These are phyloP conservation scores for Cosmorhoe ocellata DNA, from an alignment of 2,888 invertebrate genomes.

Conservation along the genomic window DNA sequence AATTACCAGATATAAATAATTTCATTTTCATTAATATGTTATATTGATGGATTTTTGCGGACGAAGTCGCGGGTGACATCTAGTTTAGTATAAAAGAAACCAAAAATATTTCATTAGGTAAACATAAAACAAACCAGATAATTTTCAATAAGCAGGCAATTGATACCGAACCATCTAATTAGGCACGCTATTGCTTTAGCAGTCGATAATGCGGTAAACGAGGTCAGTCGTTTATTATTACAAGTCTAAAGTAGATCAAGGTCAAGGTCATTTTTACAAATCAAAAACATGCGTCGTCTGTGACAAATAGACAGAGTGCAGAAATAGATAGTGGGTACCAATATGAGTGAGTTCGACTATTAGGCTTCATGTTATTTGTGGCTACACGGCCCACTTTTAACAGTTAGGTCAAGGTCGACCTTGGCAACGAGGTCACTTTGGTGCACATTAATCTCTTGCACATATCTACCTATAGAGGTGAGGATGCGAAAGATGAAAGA, in stretches of 20 bases:
- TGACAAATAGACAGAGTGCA: conserved; percentile 68
- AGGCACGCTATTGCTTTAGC: conserved; percentile 56
- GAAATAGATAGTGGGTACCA: conserved; percentile 56
- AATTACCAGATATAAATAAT: no score
- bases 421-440: conserved; percentile 55
- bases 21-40: no score
- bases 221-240: conserved; percentile 79
- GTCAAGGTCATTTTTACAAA: conserved; percentile 82
- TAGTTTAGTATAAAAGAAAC: no score
- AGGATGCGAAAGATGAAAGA: background rate
- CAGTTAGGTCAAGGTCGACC: conserved; percentile 77
- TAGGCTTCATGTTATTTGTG: conserved; percentile 71
- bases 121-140: conserved; percentile 1
- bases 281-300: conserved; percentile 69
- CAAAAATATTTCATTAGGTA: background rate
- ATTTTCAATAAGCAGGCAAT: conserved; percentile 13
- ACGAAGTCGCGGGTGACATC: no score
- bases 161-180: conserved; percentile 67
- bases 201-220: conserved; percentile 77
- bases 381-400: conserved; percentile 60
- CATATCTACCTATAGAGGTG: conserved; percentile 15
- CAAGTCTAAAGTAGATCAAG: conserved; percentile 78
- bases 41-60: no score
- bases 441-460: conserved; percentile 36
- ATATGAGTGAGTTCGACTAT: conserved; percentile 66